Percentiles rank a stretch among this genome's conserved stretches.
Evolutionary conservation across 2,888 invertebrate genomes (phyloP).

Genomic region (Copidosoma aretas): DNA sequence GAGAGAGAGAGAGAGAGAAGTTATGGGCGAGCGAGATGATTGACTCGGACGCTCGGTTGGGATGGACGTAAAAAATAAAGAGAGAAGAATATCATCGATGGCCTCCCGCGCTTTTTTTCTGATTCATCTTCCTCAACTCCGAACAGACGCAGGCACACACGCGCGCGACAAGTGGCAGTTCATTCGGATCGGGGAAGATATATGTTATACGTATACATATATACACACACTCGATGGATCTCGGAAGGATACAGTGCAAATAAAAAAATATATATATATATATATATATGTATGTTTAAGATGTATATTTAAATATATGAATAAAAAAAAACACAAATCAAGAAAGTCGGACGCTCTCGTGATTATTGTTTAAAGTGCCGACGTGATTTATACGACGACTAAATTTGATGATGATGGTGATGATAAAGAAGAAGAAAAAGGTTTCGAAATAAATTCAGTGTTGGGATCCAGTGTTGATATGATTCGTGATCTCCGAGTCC

Average conservation of each 20-base stretch:
- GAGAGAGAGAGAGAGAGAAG: constrained; percentile 11
- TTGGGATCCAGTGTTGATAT: constrained; percentile 21
- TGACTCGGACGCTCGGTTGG: constrained; percentile 5
- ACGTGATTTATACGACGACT: constrained; percentile 13
- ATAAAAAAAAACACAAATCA: not conserved
- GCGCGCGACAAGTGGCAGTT: too few relatives aligned
- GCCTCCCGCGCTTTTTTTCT: too few relatives aligned
- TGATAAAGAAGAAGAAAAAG: constrained; percentile 3
- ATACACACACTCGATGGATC: constrained; percentile 12
- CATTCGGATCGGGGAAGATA: too few relatives aligned
- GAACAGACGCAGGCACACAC: too few relatives aligned
- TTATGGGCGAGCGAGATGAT: constrained; percentile 36
- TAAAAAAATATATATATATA: too few relatives aligned
- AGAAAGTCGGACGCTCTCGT: constrained; percentile 31
- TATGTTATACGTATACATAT: too few relatives aligned
- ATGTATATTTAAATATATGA: constrained; percentile 18
- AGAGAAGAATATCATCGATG: not conserved
- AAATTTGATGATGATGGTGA: constrained; percentile 10
- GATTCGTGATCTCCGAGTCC: constrained; percentile 21
- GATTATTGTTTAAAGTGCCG: constrained; percentile 30
- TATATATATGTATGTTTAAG: constrained; percentile 11
- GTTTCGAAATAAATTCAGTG: constrained; percentile 26
- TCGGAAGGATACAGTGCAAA: constrained; percentile 38
- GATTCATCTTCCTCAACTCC: too few relatives aligned
- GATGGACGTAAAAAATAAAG: constrained; percentile 4